These are phyloP conservation scores for Globia sparganii DNA, from an alignment of 2,888 invertebrate genomes.

Conservation along the genomic window DNA sequence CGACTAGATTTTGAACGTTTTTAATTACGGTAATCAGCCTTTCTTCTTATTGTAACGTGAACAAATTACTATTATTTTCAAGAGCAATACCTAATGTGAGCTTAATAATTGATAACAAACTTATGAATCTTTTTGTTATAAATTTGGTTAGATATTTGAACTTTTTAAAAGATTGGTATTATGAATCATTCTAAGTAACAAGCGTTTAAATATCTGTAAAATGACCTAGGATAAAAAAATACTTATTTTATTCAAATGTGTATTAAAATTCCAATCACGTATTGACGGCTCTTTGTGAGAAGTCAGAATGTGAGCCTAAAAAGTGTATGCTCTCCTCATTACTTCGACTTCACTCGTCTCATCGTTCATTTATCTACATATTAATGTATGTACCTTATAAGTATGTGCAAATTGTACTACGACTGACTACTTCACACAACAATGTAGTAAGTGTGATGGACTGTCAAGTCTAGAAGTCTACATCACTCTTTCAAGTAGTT, in stretches of 20 bases:
- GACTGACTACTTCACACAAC: too few relatives aligned
- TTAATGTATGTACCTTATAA: not conserved
- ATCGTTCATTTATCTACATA: constrained; percentile 16
- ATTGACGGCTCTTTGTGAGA: not conserved
- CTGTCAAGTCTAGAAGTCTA: not conserved
- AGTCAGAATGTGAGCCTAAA: constrained; percentile 4
- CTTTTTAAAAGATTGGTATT: not conserved
- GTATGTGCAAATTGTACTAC: not conserved
- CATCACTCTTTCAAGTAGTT: not conserved
- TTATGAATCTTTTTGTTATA: not conserved
- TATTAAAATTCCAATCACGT: constrained; percentile 10
- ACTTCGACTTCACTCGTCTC: not conserved
- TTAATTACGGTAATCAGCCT: not conserved
- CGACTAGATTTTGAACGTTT: not conserved
- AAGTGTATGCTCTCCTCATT: not conserved
- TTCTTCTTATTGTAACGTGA: not conserved
- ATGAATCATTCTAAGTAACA: not conserved
- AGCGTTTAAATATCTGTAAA: not conserved
- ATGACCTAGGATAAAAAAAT: not conserved
- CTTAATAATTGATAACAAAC: not conserved
- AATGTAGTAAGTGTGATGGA: too few relatives aligned
- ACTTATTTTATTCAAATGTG: not conserved
- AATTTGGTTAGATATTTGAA: not conserved
- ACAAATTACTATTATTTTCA: not conserved
- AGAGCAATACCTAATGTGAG: not conserved